Base-by-base conservation (phyloP, 2,113 vertebrate species). In the Xenotilapia longispinis region DNA sequence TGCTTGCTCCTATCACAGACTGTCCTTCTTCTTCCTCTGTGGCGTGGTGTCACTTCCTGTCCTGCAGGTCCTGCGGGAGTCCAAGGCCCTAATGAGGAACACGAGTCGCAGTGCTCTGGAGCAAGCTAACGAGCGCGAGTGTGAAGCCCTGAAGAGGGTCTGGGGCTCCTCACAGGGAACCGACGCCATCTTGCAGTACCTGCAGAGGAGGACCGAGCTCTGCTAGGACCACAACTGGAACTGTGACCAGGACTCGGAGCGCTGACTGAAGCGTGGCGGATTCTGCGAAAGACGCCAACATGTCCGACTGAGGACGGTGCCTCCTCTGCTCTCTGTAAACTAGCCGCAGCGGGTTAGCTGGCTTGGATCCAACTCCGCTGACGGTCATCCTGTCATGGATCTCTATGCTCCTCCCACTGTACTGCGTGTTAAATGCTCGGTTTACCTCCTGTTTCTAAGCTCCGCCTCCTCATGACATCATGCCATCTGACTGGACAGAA, bases 151-250 rank as follows among this genome's bases (percentile, higher is more conserved):
- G 85, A 98, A 98, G 97, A 97, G 97, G 84, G 97, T 99, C 82
- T 99, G 98, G 98, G 98, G 98, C 53, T 99, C 98, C 0, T 96
- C 97, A 2, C 98, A 99, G 94, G 98, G 99, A 54, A 98, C 98
- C 89, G 98, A 99, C 96, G 97, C 99, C 51, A 99, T 99, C 94
- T 94, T 99, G 82, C 98, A 97, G 93, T 97, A 98, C 84, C 95
- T 99, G 86, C 98, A 99, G 96, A 97, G 96, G 91, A 97, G 97
- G 90, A 98, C 98, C 0, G 97, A 98, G 78, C 97, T 98, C 89
- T 98, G 97, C 92, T 99, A 97, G 93, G 95, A 96, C 96, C 83
- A 0, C 23, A 15, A 73, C 63, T 17, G 19, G 13, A 12, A 63
- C 63, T 5, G 14, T 8, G n/a, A 53, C 47, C 4, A 3, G 58